These are phyloP conservation scores for Buathra laborator DNA, from an alignment of 2,888 invertebrate genomes.

Conservation along the genomic window DNA sequence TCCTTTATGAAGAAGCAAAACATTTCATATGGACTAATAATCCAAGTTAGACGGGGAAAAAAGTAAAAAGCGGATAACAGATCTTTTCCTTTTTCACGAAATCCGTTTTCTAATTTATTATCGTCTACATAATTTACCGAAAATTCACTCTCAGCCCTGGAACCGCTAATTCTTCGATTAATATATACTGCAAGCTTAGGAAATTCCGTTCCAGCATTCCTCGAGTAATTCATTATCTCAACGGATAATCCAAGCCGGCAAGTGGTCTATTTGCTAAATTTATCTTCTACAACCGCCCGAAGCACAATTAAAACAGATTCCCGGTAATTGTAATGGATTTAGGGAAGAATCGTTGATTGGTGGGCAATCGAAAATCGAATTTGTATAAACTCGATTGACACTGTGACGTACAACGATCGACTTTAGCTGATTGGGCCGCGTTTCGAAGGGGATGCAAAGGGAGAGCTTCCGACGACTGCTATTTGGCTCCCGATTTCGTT, in stretches of 20 bases:
- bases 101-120: background rate
- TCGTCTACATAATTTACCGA: background rate
- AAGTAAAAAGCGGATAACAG: background rate
- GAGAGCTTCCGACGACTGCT: background rate
- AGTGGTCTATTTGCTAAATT: background rate
- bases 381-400: conserved; percentile 56
- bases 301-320: conserved; percentile 17
- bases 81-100: background rate
- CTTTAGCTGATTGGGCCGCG: background rate
- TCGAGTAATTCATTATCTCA: conserved; percentile 19
- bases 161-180: background rate
- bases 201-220: conserved; percentile 6
- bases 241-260: background rate
- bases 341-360: conserved; percentile 8
- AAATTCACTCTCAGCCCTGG: background rate
- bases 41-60: too few species aligned
- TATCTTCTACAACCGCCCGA: conserved; percentile 1
- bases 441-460: background rate
- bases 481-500: conserved; percentile 2
- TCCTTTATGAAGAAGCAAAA: too few species aligned
- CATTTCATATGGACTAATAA: too few species aligned
- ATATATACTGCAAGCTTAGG: background rate
- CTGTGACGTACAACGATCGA: conserved; percentile 45
- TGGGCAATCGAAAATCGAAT: conserved; percentile 38
- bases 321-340: conserved; percentile 35